Conservation (phyloP, 2,797 vertebrate genomes). For the Heterohyrax brucei region DNA sequence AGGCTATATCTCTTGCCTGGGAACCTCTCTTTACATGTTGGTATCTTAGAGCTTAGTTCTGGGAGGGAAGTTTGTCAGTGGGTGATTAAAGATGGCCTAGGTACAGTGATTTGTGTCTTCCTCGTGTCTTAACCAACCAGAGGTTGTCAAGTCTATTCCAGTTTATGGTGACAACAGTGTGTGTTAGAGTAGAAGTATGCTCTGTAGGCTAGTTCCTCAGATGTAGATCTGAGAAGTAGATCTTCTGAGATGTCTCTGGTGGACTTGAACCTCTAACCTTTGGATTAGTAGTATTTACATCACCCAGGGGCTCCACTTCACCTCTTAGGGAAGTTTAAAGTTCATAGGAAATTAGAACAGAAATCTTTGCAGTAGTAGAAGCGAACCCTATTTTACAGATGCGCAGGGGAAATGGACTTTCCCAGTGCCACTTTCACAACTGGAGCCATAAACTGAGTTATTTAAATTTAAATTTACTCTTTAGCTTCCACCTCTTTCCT, state of each 20-base stretch:
- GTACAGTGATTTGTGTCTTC: background rate
- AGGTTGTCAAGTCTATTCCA: background rate
- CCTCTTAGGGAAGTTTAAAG: background rate
- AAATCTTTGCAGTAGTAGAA: background rate
- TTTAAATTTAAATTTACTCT: constrained; percentile 37
- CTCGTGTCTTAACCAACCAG: background rate
- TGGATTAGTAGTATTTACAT: too few species aligned
- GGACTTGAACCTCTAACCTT: too few species aligned
- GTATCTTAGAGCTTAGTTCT: background rate
- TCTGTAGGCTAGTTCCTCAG: too few species aligned
- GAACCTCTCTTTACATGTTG: background rate
- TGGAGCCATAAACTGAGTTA: background rate
- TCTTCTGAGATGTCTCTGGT: too few species aligned
- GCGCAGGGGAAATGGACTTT: background rate
- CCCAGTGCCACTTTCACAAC: background rate
- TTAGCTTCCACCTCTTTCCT: background rate
- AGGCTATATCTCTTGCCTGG: background rate
- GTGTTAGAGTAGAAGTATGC: too few species aligned
- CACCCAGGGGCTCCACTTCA: background rate
- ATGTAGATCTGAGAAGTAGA: too few species aligned
- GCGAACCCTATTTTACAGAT: background rate
- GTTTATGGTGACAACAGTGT: background rate
- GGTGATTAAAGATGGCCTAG: background rate
- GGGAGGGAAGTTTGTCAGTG: background rate
- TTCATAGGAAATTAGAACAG: background rate